A percentile compares a stretch with the other conserved stretches of the same genome.
These are phyloP conservation scores for Spilogale gracilis DNA, from an alignment of 2,113 vertebrate genomes.

Conservation along the genomic window DNA sequence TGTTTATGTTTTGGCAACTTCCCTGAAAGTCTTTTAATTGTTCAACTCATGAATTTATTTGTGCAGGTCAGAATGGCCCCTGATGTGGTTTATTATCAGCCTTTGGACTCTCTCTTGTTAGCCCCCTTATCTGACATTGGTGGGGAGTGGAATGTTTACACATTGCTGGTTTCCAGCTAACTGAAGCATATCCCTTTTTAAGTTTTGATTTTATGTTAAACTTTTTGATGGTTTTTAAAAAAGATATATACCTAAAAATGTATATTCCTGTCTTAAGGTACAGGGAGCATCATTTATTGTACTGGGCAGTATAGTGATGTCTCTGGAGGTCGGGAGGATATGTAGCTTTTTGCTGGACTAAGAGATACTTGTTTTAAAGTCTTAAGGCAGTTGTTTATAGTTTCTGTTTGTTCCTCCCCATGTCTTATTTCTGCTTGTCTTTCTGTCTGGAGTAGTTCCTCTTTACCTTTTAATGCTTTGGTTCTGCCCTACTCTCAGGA, in stretches of 20 bases:
- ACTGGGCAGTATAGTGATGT: neutral
- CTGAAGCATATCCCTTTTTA: neutral
- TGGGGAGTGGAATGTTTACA: neutral
- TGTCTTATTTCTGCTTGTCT: neutral
- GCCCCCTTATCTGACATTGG: neutral
- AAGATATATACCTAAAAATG: constrained; percentile 4
- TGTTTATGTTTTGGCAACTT: constrained; percentile 20
- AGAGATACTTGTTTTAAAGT: constrained; percentile 44
- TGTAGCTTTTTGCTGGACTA: neutral
- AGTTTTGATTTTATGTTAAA: neutral
- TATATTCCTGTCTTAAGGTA: neutral
- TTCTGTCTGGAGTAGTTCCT: neutral
- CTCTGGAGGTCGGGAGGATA: neutral
- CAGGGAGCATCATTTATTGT: neutral
- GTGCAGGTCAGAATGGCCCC: neutral
- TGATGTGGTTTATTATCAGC: neutral
- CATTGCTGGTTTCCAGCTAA: neutral
- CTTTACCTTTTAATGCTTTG: neutral
- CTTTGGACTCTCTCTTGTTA: neutral
- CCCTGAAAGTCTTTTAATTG: neutral
- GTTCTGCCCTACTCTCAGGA: neutral
- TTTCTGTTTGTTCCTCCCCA: neutral
- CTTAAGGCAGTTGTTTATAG: neutral
- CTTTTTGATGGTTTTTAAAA: neutral
- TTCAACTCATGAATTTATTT: neutral